These are phyloP conservation scores for Bombus difficillimus DNA, from an alignment of 1,140 invertebrate genomes.

Conservation along the genomic window DNA sequence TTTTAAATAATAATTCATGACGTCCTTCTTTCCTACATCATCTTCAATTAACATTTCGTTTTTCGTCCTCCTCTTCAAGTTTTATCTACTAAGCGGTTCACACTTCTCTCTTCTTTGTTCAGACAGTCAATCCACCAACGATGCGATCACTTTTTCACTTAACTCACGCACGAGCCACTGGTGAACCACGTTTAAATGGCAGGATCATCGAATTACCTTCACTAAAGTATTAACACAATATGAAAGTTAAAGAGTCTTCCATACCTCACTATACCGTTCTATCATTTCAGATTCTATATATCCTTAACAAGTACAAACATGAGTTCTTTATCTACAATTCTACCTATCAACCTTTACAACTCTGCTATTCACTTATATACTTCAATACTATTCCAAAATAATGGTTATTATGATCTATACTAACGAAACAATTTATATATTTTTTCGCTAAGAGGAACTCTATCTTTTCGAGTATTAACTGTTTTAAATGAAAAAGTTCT, in stretches of 20 bases:
- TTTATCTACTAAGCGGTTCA: not conserved
- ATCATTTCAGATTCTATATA: not conserved
- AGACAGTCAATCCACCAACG: not conserved
- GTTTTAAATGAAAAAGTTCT: not conserved
- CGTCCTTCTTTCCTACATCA: constrained; percentile 2
- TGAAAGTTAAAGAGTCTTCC: not conserved
- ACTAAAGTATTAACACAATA: not conserved
- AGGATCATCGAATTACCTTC: not conserved
- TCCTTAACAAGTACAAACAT: too few species aligned
- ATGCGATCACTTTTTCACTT: constrained; percentile 34
- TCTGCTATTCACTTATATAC: too few species aligned
- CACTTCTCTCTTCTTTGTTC: constrained; percentile 2
- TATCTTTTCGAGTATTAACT: not conserved
- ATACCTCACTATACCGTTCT: not conserved
- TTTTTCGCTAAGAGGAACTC: not conserved
- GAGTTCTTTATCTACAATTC: not conserved
- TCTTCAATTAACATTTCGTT: constrained; percentile 24
- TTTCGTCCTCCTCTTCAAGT: not conserved
- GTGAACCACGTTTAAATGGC: not conserved
- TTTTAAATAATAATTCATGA: constrained; percentile 21
- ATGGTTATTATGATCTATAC: not conserved
- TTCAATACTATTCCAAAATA: not conserved
- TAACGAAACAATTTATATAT: not conserved
- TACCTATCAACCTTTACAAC: not conserved
- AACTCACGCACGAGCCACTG: not conserved